Evolutionary conservation across 2,113 vertebrate genomes (phyloP).

Genomic region (Pteropus alecto): DNA sequence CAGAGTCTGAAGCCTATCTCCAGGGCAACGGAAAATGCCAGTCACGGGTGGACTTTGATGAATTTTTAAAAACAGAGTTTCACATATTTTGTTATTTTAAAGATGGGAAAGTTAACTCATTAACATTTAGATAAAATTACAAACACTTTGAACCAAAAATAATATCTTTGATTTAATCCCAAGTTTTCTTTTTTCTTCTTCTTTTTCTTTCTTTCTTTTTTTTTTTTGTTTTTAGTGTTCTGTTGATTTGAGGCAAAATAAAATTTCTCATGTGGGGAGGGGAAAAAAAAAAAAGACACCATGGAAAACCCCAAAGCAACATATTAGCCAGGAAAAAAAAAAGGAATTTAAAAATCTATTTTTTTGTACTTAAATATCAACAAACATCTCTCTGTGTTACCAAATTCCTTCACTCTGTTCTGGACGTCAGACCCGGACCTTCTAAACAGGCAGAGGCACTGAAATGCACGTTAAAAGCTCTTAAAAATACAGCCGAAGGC

Average conservation of each 20-base stretch:
- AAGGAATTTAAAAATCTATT: not conserved
- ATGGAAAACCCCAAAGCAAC: not conserved
- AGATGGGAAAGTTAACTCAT: not conserved
- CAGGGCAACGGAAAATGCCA: conserved; percentile 76
- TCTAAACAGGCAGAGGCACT: not conserved
- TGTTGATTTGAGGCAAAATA: not conserved
- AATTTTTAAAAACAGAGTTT: conserved; percentile 66
- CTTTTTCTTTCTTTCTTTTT: too few relatives aligned
- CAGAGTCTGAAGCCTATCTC: conserved; percentile 60
- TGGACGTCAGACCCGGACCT: not conserved
- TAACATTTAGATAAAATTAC: not conserved
- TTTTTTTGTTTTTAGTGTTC: not conserved
- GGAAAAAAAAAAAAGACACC: not conserved
- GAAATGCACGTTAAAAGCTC: not conserved
- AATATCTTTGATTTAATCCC: not conserved
- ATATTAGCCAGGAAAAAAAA: not conserved
- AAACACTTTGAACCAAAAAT: not conserved
- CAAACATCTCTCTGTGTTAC: not conserved
- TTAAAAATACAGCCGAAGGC: not conserved
- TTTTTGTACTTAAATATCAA: not conserved
- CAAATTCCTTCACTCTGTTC: not conserved
- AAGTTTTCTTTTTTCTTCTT: not conserved
- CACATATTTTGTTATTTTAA: conserved; percentile 64
- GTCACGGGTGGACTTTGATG: conserved; percentile 70
- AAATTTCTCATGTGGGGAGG: not conserved